Evolutionary conservation across 2,888 invertebrate genomes (phyloP).

Genomic region (Galerucella calmariensis): DNA sequence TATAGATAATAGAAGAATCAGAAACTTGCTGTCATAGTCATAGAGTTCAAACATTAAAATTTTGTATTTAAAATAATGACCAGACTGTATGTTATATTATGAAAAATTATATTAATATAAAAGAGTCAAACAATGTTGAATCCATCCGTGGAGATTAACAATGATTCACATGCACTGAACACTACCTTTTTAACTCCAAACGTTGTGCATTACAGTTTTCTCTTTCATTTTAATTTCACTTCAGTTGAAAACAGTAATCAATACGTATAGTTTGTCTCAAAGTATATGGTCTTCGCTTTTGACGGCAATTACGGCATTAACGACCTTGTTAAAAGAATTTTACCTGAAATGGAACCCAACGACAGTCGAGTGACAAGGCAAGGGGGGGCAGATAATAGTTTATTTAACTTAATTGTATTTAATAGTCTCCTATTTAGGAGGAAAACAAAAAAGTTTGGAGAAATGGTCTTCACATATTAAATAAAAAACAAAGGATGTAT

Average conservation of each 20-base stretch:
- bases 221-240: background rate
- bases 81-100: slow-evolving; percentile 35
- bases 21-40: background rate
- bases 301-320: no score
- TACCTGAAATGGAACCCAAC: no score
- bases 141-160: slow-evolving; percentile 35
- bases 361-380: no score
- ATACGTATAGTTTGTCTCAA: no score
- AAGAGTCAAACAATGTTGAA: slow-evolving; percentile 35
- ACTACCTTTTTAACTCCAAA: slow-evolving; percentile 34
- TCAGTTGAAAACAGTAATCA: background rate
- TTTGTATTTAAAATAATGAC: background rate
- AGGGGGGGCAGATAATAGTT: no score
- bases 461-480: no score
- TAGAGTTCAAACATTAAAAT: background rate
- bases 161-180: slow-evolving; percentile 39
- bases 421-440: no score
- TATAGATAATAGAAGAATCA: background rate
- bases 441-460: no score
- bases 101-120: slow-evolving; percentile 37
- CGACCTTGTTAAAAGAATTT: no score
- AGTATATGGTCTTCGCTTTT: no score
- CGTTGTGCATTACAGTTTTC: slow-evolving; percentile 34
- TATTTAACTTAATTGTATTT: no score
- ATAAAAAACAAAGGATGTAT: no score